These are phyloP conservation scores for Platypus cylindrus DNA, from an alignment of 2,888 invertebrate genomes.

Conservation along the genomic window DNA sequence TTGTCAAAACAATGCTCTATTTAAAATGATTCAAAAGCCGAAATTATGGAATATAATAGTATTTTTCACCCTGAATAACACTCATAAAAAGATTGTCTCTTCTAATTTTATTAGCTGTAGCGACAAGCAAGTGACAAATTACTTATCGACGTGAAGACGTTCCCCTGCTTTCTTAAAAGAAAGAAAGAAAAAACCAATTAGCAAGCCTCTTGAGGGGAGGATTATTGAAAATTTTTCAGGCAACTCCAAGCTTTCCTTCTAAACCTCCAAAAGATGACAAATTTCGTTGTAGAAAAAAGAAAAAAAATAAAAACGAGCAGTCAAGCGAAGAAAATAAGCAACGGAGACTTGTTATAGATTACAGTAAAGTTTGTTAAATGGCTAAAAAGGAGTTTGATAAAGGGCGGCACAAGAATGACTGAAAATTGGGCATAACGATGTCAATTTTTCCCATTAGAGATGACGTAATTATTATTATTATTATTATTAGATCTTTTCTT, in stretches of 20 bases:
- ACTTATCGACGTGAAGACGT: slow-evolving; percentile 15
- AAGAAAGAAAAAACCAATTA: slow-evolving; percentile 17
- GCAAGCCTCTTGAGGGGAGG: slow-evolving; percentile 15
- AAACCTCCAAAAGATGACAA: too few species aligned
- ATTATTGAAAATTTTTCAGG: slow-evolving; percentile 20
- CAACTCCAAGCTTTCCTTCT: too few species aligned
- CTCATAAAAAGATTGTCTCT: slow-evolving; percentile 11
- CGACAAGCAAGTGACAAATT: slow-evolving; percentile 12
- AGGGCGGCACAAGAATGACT: too few species aligned
- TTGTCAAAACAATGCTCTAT: too few species aligned
- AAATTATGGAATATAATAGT: too few species aligned
- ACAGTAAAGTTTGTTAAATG: slow-evolving; percentile 22
- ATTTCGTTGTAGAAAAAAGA: slow-evolving; percentile 14
- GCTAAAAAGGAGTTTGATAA: too few species aligned
- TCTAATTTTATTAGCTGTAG: slow-evolving; percentile 12
- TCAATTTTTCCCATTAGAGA: too few species aligned
- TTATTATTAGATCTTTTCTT: too few species aligned
- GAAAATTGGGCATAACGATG: too few species aligned
- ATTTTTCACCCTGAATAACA: slow-evolving; percentile 1
- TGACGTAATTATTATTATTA: too few species aligned
- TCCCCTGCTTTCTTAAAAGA: too few species aligned
- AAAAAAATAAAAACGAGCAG: slow-evolving; percentile 16
- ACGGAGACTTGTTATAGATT: slow-evolving; percentile 23
- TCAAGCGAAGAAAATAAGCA: slow-evolving; percentile 21
- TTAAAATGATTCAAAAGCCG: too few species aligned